Base-by-base conservation (phyloP, 2,888 invertebrate genomes). In the Dichetophora obliterata region DNA sequence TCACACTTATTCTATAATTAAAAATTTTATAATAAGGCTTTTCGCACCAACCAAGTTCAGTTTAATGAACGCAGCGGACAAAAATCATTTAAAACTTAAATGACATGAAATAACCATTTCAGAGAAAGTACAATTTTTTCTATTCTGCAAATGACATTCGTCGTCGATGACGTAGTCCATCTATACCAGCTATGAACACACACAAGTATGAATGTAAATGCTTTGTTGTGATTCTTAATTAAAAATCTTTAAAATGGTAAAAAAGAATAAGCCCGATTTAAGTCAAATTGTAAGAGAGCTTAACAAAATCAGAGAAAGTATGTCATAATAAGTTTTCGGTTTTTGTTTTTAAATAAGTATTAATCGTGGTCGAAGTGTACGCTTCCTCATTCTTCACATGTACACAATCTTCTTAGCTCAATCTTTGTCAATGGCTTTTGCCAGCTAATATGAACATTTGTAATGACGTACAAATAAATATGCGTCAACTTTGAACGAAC, bases 61-160 rank as follows among this genome's bases (percentile, higher is more conserved):
- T n/a, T 43, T 43, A 43, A 43, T 11, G 11, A 2, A 11, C 43
- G 14, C 43, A 11, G 11, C 43, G 11, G 43, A 43, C 43, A 43
- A 6, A 43, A 43, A 43, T n/a, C 14, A 54, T 19, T 43, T 2
- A 70, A 61, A 73, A 72, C 72, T 61, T 8, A 61, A 73, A 73
- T 61, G 63, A 73, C 72, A 48, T 24, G 72, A 61, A 73, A 48
- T 8, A 24, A 68, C 24, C 11, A 61, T n/a, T 50, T 61, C 63
- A 73, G 72, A 73, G 72, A 73, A 73, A 73, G 72, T 73, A 73
- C 61, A 73, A 61, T 73, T 61, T 73, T 19, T 71, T 37, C 34
- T 16, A 8, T 43, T 66, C 37, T 66, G 43, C 43, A 37, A 66
- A 65, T 43, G 43, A 66, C 57, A 27, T 9, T 59, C 57, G 27